Percentiles rank a stretch among this genome's conserved stretches.
phyloP scores from a whole-genome alignment of 2,797 vertebrate genomes.

The Sebastes kiyomatsui region DNA sequence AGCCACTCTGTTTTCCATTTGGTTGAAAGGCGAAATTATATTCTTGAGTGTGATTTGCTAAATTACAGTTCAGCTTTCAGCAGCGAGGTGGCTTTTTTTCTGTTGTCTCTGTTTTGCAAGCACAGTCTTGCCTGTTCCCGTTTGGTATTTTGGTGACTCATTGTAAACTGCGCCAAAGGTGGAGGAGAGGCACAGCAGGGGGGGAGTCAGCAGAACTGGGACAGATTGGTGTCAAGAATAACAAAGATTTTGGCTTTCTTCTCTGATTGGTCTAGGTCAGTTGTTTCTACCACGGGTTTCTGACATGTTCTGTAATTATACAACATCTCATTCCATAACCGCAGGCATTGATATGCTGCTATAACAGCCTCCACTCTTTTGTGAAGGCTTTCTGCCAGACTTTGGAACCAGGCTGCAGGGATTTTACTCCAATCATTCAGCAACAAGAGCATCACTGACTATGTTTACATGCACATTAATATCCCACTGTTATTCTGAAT shows the following conservation, averaged over 20 bases:
- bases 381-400: neutral
- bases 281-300: neutral
- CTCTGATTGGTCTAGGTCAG: conserved; percentile 2
- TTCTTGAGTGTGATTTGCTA: neutral
- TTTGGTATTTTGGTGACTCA: conserved; percentile 50
- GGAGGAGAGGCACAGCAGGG: conserved; percentile 45
- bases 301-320: neutral
- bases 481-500: too few relatives aligned
- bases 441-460: neutral
- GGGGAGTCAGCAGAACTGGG: conserved; percentile 44
- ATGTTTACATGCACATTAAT: too few relatives aligned
- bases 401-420: neutral
- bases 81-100: neutral
- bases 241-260: conserved; percentile 9
- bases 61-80: neutral
- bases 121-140: conserved; percentile 4
- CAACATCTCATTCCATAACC: neutral
- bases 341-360: neutral
- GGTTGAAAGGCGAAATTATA: neutral
- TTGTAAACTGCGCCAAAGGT: conserved; percentile 41
- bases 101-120: neutral
- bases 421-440: neutral
- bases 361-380: neutral
- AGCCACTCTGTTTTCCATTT: neutral
- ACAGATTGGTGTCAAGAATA: conserved; percentile 55